Conservation (phyloP, 2,113 vertebrate species). For the Columba livia region DNA sequence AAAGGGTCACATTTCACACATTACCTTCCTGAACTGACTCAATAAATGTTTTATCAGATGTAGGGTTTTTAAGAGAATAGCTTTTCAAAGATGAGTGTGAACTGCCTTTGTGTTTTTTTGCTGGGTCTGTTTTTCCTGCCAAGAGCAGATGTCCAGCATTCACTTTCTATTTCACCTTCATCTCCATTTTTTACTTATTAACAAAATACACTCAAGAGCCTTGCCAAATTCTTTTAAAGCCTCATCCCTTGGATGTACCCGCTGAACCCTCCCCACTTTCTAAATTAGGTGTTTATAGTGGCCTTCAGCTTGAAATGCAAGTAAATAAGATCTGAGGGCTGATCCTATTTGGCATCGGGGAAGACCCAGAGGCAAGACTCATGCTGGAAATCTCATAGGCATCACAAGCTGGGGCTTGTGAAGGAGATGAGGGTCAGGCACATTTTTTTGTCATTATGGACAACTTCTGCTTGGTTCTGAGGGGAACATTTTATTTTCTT, state of each 20-base stretch:
- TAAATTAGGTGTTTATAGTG: not conserved
- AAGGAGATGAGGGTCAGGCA: not conserved
- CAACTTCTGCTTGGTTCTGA: not conserved
- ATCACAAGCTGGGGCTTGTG: not conserved
- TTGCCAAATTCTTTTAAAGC: not conserved
- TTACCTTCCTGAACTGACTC: not conserved
- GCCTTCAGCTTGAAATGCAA: not conserved
- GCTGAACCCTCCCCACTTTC: not conserved
- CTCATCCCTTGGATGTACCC: not conserved
- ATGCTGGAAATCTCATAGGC: not conserved
- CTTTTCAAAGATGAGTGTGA: not conserved
- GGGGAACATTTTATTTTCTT: not conserved
- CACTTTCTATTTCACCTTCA: not conserved
- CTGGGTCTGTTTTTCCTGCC: not conserved
- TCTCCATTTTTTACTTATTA: not conserved
- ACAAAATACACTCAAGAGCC: not conserved
- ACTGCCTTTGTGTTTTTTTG: not conserved
- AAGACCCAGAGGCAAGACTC: not conserved
- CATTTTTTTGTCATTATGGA: not conserved
- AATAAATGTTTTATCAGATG: not conserved
- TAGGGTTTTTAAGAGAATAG: not conserved
- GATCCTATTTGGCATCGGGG: not conserved
- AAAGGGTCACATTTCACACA: not conserved
- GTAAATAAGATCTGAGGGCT: not conserved
- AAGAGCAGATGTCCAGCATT: not conserved